Evolutionary conservation across 2,797 vertebrate species (phyloP).

Genomic region (Takifugu rubripes): DNA sequence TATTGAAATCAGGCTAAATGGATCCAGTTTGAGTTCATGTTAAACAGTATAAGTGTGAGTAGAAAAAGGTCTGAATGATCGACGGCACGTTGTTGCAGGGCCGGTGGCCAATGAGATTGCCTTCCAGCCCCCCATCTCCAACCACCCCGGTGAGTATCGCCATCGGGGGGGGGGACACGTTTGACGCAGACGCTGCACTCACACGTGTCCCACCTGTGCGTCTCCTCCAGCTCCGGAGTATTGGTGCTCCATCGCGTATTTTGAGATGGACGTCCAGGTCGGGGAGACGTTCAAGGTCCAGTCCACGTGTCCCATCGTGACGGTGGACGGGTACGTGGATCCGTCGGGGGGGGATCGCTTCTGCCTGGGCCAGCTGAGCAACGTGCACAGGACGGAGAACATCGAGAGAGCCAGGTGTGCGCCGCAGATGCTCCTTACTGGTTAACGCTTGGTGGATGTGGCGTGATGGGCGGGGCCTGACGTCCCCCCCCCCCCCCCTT

Average conservation of each 20-base stretch:
- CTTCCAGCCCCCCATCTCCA: conserved; percentile 96
- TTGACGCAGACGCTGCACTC: not conserved
- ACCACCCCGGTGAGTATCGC: conserved; percentile 87
- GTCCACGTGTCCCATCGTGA: conserved; percentile 92
- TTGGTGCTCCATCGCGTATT: conserved; percentile 98
- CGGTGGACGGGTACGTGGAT: conserved; percentile 96
- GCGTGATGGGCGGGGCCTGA: not conserved
- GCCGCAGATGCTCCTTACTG: not conserved
- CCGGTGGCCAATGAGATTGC: conserved; percentile 93
- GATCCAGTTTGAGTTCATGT: too few species aligned
- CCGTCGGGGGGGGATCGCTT: conserved; percentile 96
- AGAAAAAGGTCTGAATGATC: too few species aligned
- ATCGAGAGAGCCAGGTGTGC: conserved; percentile 93
- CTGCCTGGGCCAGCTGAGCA: conserved; percentile 96
- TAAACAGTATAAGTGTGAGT: too few species aligned
- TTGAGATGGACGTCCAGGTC: conserved; percentile 98
- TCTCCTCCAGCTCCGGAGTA: conserved; percentile 87
- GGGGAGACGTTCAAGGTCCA: conserved; percentile 97
- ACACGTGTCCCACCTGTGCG: not conserved
- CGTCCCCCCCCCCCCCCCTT: not conserved
- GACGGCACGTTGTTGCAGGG: conserved; percentile 74
- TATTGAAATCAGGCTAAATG: not conserved
- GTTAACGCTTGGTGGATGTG: not conserved
- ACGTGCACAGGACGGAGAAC: conserved; percentile 95
- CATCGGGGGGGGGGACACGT: not conserved